Evolutionary conservation across 2,113 vertebrate genomes (phyloP).

Genomic region (Speoplatyrhinus poulsoni): DNA sequence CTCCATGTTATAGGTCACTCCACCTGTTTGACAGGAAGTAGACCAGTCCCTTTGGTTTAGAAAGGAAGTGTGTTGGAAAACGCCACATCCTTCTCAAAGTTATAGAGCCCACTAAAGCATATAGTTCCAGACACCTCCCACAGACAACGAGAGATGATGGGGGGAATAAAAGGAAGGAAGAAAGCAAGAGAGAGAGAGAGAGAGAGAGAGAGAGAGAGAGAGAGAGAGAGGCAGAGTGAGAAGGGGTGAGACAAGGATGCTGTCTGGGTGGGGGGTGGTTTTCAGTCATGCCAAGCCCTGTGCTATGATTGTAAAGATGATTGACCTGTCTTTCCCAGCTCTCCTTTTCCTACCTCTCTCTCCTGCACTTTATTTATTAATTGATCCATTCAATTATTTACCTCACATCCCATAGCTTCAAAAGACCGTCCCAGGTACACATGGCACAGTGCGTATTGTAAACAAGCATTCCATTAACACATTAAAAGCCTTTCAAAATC

Average conservation of each 20-base stretch:
- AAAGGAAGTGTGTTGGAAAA: constrained; percentile 63
- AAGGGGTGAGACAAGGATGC: not conserved
- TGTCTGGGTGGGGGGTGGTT: constrained; percentile 11
- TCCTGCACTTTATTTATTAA: constrained; percentile 76
- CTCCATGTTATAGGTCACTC: constrained; percentile 46
- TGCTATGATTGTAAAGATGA: constrained; percentile 67
- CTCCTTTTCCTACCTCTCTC: constrained; percentile 12
- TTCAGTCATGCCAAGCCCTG: constrained; percentile 35
- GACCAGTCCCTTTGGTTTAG: constrained; percentile 52
- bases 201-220: not conserved
- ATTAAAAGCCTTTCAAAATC: too few relatives aligned
- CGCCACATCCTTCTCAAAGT: constrained; percentile 46
- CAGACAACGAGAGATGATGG: constrained; percentile 11
- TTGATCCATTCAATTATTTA: constrained; percentile 77
- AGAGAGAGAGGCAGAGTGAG: not conserved
- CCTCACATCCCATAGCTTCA: constrained; percentile 63
- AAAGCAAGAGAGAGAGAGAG: constrained; percentile 8
- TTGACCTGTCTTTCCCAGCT: constrained; percentile 53
- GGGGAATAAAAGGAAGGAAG: not conserved
- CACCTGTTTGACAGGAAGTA: constrained; percentile 68
- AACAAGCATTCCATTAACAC: too few relatives aligned
- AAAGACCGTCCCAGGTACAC: constrained; percentile 51
- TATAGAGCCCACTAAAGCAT: constrained; percentile 41
- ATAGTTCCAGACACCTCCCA: constrained; percentile 58
- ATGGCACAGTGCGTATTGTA: constrained; percentile 30